Evolutionary conservation across 2,888 invertebrate species (phyloP).

Genomic region (Baccha elongata): DNA sequence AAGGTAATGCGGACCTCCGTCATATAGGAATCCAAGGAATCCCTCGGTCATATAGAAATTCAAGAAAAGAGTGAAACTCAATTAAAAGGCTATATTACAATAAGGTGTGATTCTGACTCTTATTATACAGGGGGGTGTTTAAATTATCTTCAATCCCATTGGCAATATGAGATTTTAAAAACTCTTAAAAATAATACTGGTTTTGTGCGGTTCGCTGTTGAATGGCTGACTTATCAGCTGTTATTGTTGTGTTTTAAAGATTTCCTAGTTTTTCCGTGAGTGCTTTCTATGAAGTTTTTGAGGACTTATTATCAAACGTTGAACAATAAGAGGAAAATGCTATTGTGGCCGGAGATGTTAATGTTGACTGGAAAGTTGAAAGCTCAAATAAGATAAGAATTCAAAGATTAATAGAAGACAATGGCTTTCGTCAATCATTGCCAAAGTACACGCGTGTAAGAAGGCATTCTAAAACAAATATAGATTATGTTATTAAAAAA

Average conservation of each 20-base stretch:
- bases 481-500: neutral
- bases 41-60: too few species aligned
- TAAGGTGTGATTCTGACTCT: conserved; percentile 3
- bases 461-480: neutral
- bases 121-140: neutral
- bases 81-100: neutral
- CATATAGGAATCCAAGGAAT: too few species aligned
- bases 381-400: neutral
- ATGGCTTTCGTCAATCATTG: neutral
- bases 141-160: neutral
- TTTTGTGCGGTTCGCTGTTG: conserved; percentile 1
- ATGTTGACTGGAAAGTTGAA: neutral
- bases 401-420: neutral
- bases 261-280: neutral
- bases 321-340: neutral
- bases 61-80: neutral
- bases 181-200: conserved; percentile 1
- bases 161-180: neutral
- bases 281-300: neutral
- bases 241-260: neutral
- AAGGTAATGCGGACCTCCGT: too few species aligned
- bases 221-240: neutral
- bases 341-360: neutral
- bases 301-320: neutral
- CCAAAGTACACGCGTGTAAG: neutral